Evolutionary conservation across 2,797 vertebrate genomes (phyloP), one percentile per base, ranked within the genome.

Genomic region (Myripristis murdjan): DNA sequence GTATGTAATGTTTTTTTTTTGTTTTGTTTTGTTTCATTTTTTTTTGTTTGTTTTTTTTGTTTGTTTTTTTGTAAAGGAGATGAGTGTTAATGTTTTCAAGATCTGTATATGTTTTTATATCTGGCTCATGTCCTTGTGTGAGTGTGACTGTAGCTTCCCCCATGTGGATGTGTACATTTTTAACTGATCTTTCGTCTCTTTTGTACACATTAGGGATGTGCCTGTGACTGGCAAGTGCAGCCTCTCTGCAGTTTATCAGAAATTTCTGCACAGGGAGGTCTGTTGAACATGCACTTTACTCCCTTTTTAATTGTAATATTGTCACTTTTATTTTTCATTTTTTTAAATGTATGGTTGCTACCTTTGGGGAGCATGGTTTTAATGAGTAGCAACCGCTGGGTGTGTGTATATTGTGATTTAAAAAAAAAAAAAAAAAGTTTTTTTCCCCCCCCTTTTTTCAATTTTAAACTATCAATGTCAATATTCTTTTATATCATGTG

Each of bases 211-310:
- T 71, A 87, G 87, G 88, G 82, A 85, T 87, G 89, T 90, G 89
- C 77, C 83, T 91, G 80, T 86, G 88, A 79, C 75, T 85, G 83
- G 84, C 88, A 84, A 87, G 65, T 87, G 82, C 84, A 89, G 67
- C 79, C 74, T 89, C 82, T 85, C 85, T 84, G 77, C 82, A 81
- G 79, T 81, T 83, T 72, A 78, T 87, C 85, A 86, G 81, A 86
- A 85, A 81, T 80, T 75, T 90, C 86, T 88, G 89, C 86, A 84
- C 79, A 77, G 84, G 82, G 82, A 90, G 70, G 79, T 88, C 80
- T 90, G 92, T 94, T 91, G 85, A 87, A 93, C 91, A 91, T 93
- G 95, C 95, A 95, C 94, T 95, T 95, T 95, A 94, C 91, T 91
- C 81, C 82, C 78, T 74, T 90, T 85, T 85, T 83, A 5, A 62